Base-by-base conservation (phyloP, 2,113 vertebrate species). In the Anthoscopus minutus region DNA sequence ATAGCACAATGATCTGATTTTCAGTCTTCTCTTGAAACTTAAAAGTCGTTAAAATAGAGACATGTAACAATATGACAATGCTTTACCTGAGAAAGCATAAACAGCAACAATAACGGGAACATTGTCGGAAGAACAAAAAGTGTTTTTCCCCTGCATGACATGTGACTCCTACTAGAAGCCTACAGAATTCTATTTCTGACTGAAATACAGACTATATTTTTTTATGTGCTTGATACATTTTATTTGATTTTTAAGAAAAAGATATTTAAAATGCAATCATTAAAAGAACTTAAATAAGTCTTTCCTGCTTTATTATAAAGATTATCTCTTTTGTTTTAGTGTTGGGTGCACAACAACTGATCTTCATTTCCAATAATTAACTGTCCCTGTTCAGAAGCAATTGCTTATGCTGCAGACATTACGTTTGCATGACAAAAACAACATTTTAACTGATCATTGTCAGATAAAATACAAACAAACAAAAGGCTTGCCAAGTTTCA, bases 401-500 rank as follows among this genome's bases (percentile, higher is more conserved):
- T 78, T 10, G 2, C 73, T 53, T n/a, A 79, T 72, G 70, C 47
- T 81, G 65, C 80, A 78, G 67, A 93, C 92, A 67, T 71, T 86
- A 86, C 9, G 2, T 44, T 64, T 8, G 7, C 76, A 70, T 61
- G 71, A 90, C 86, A 95, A 77, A 94, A 80, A 7, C 62, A 93
- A 79, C 64, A 88, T 81, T 94, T 95, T 91, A 87, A 89, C 69
- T 51, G 72, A 92, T 91, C 57, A 48, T 11, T 87, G 77, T 37
- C 86, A 84, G 65, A 89, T 33, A 67, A 81, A 90, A 88, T 50
- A 78, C 86, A 96, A 95, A 88, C 82, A 95, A 95, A 88, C 71
- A 95, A 69, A 90, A 38, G 42, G 42, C 82, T 61, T 73, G 91
- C 95, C 92, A 95, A 94, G 25, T 69, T 88, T 50, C 58, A 80